Conservation (phyloP, 2,797 vertebrate species). For the Prunella strophiata region DNA sequence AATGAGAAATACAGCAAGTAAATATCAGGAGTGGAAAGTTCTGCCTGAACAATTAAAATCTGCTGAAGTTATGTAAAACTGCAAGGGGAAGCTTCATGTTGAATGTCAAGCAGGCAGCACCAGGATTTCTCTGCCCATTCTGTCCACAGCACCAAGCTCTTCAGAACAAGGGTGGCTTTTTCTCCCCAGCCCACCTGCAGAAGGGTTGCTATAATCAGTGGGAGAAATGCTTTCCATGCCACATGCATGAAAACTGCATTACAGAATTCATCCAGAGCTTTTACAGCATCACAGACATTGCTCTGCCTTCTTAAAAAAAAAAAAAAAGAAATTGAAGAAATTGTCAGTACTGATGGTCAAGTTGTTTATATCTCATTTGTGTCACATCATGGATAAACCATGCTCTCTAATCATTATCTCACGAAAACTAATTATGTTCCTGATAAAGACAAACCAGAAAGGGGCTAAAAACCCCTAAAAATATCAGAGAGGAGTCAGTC, state of each 20-base stretch:
- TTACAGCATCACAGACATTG: fast-evolving
- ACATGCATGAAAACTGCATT: background rate
- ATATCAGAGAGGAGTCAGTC: background rate
- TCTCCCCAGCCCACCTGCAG: background rate
- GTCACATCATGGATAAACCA: background rate
- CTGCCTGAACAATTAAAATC: background rate
- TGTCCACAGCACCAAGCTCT: fast-evolving
- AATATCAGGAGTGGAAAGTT: background rate
- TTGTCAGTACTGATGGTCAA: fast-evolving
- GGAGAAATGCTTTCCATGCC: background rate
- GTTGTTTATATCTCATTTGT: background rate
- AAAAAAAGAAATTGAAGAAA: background rate
- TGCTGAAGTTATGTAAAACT: background rate
- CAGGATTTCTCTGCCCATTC: background rate
- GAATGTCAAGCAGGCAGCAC: background rate
- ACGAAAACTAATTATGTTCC: background rate
- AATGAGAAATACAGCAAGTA: background rate
- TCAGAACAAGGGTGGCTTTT: background rate
- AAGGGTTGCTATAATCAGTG: background rate
- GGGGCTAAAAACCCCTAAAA: background rate
- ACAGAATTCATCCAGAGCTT: background rate
- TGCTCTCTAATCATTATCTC: background rate
- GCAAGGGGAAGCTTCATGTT: background rate
- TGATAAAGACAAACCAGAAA: background rate
- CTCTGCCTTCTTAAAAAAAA: background rate